Evolutionary conservation across 2,888 invertebrate genomes (phyloP), one percentile per base, ranked within the genome.

Genomic region (Masnerella sp.): DNA sequence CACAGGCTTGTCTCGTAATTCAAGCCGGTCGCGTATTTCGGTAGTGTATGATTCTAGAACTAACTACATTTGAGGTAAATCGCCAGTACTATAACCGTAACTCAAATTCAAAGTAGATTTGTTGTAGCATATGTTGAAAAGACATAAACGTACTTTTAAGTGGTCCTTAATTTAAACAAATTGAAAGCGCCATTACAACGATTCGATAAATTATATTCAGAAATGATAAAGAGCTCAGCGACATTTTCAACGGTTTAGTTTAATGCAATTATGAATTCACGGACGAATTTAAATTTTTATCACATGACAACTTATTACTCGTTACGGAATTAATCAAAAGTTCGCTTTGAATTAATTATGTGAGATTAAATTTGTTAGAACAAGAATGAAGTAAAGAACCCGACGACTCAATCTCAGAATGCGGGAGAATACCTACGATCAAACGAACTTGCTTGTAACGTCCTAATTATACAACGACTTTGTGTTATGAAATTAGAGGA

Each of bases 61-160:
- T 52, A 58, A 58, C 43, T 58, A 43, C 58, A 30, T 58, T 58
- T 43, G 43, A 43, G 43, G 56, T 56, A 56, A 42, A 42, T 42
- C 32, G 56, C 42, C 32, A 42, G 42, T 30, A 17, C 56, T 56
- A 56, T 30, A 56, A 56, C 42, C 42, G 14, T 56, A 42, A 56
- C 28, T 56, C 56, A 56, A 43, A 56, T 32, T 42, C 42, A 56
- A 32, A 30, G 32, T 15, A 43, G 43, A 56, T 56, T 56, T 25
- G 40, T 40, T 40, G 28, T 1, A 52, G 28, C 54, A 36, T 52
- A 40, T 9, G 36, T 2, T 36, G 36, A 36, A 36, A 51, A 30
- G 28, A 22, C 15, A 22, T 51, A 17, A 22, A 51, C 22, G 5
- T n/a, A n/a, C n/a, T n/a, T n/a, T n/a, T n/a, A n/a, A n/a, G n/a